Conservation (phyloP, 2,113 vertebrate species). For the western clawed frog (Xenopus tropicalis) region UCB_Xtro_10.0 CM004447.2:21575501-21576000, state of each 20-base stretch:
- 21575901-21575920: slow-evolving; percentile 6
- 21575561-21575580: neutral
- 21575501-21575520: no score
- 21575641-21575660: neutral
- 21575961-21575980: slow-evolving; percentile 4
- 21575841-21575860: neutral
- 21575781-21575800: slow-evolving; percentile 1
- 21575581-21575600: neutral
- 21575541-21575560: no score
- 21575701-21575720: neutral
- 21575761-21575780: neutral
- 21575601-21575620: neutral
- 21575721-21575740: neutral
- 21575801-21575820: slow-evolving; percentile 8
- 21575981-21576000: neutral
- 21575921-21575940: neutral
- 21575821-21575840: neutral
- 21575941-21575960: neutral
- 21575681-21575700: neutral
- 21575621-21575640: neutral
- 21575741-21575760: neutral
- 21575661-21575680: slow-evolving; percentile 2
- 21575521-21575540: no score
- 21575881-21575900: neutral
- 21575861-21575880: neutral